phyloP scores from a whole-genome alignment of 2,113 vertebrate genomes.

The Sciurus niger region DNA sequence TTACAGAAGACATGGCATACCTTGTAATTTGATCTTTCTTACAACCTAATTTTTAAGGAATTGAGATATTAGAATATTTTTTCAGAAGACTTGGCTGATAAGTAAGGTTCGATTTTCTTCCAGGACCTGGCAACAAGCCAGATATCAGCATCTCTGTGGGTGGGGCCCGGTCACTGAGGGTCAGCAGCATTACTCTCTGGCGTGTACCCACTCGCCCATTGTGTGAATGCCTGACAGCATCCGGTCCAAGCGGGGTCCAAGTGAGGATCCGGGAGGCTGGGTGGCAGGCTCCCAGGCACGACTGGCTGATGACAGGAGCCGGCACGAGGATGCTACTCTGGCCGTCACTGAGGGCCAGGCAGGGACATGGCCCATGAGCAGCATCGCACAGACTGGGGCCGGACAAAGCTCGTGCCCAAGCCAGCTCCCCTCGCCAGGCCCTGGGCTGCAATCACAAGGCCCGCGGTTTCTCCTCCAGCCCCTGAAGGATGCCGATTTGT shows the following conservation, averaged over 20 bases:
- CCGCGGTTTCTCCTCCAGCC: fast-evolving
- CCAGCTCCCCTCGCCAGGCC: background rate
- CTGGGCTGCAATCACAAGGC: background rate
- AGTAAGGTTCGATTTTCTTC: background rate
- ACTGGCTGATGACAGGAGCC: fast-evolving
- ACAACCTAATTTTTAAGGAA: background rate
- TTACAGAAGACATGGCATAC: background rate
- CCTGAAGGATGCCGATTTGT: fast-evolving
- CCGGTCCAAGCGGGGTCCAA: background rate
- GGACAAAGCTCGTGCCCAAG: too few relatives aligned
- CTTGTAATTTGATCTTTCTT: background rate
- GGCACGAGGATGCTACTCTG: background rate
- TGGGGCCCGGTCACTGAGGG: background rate
- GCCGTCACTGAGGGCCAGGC: background rate
- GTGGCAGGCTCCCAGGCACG: too few relatives aligned
- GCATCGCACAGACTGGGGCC: background rate
- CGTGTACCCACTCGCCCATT: background rate
- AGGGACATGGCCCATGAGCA: background rate
- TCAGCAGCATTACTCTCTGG: background rate
- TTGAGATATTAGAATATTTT: background rate
- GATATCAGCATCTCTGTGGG: background rate
- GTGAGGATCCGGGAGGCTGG: background rate
- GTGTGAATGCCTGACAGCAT: background rate
- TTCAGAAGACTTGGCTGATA: background rate
- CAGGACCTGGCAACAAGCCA: background rate